Base-by-base conservation (phyloP, 2,888 invertebrate species). In the Aphrophora alni region DNA sequence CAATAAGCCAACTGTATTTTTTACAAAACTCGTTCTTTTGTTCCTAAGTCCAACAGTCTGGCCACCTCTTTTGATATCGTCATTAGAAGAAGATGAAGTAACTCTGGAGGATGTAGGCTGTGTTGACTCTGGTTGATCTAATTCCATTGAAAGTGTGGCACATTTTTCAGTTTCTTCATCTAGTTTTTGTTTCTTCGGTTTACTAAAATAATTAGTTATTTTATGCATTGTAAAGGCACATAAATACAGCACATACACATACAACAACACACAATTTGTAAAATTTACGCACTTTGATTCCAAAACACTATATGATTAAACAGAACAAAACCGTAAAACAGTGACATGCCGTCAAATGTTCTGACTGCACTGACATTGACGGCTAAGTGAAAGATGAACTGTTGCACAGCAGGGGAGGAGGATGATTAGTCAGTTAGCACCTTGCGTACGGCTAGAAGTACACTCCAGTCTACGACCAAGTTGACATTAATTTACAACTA, bases 11-110 rank as follows among this genome's bases (percentile, higher is more conserved):
- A 78, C 28, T 28, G 44, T 59, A 51, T 33, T 73, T 73, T 73
- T 68, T 68, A 79, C 33, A 79, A 68, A 79, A 59, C 8, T 74
- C 68, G 73, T 33, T 68, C 14, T 38, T 68, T 79, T 79, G 33
- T 38, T 79, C 33, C 12, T 2, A 74, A 68, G 74, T 73, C 59
- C 59, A 59, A 21, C 59, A 59, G 59, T 59, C 59, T 59, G 59
- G 21, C 59, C 59, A 59, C 21, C 44, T 44, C 2, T 21, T 21
- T 59, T 71, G 71, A 71, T 71, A 3, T 71, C 14, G 27, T 71
- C 28, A 26, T 74, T 74, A 78, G 71, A n/a, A 73, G 44, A 51
- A 72, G 28, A 27, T n/a, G n/a, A 28, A 78, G 28, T 71, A 71
- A 26, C n/a, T 1, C 17, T 71, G 21, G 59, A 59, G 1, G 59